These are phyloP conservation scores for Achlya flavicornis DNA, from an alignment of 2,888 invertebrate genomes.

Conservation along the genomic window DNA sequence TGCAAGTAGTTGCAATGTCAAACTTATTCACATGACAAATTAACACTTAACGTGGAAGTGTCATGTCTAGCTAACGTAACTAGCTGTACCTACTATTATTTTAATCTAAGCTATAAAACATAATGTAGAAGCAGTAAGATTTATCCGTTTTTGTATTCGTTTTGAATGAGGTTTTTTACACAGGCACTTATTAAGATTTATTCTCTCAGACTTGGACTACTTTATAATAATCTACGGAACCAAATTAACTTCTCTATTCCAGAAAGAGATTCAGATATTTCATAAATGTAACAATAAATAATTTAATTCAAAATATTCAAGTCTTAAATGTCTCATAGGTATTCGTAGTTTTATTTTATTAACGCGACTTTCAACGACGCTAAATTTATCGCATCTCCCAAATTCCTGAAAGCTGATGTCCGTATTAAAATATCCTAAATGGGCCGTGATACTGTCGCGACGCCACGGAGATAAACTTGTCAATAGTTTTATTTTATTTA, in stretches of 20 bases:
- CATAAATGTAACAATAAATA: too few species aligned
- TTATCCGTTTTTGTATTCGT: too few species aligned
- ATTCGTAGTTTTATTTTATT: not conserved
- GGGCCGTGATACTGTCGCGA: not conserved
- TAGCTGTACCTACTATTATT: not conserved
- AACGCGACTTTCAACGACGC: not conserved
- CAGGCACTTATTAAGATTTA: too few species aligned
- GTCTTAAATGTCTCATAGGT: not conserved
- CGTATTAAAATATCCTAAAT: conserved; percentile 1
- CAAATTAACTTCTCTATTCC: too few species aligned
- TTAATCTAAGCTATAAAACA: not conserved
- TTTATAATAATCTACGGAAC: too few species aligned
- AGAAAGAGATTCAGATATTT: too few species aligned
- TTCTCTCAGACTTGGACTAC: too few species aligned
- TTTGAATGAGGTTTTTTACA: too few species aligned
- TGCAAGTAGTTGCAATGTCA: not conserved
- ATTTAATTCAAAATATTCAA: not conserved
- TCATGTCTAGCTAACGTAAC: not conserved
- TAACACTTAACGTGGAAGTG: not conserved
- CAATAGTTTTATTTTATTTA: conserved; percentile 2
- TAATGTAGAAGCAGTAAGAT: too few species aligned
- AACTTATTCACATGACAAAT: conserved; percentile 3
- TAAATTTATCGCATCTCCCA: not conserved
- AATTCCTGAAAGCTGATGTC: conserved; percentile 6
- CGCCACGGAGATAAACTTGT: conserved; percentile 6